Conservation (phyloP, 2,113 vertebrate species). For the Xiphorhynchus elegans region DNA sequence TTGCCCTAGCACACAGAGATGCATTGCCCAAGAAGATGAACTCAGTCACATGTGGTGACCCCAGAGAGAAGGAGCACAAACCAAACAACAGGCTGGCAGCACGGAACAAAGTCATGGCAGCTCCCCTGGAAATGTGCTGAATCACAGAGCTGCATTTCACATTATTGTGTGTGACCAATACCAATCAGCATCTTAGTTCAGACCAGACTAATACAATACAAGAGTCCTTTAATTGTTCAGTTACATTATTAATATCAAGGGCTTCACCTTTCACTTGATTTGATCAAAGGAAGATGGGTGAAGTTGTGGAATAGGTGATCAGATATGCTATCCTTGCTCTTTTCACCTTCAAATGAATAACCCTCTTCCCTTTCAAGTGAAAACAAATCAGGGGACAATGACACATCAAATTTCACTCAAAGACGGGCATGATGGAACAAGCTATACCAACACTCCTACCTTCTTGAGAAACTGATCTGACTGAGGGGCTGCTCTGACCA, state of each 20-base stretch:
- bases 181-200: background rate
- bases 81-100: background rate
- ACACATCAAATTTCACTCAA: background rate
- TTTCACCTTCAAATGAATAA: background rate
- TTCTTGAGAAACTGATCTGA: conserved; percentile 83
- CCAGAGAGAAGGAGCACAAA: background rate
- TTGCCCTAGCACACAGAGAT: background rate
- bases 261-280: background rate
- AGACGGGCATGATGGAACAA: background rate
- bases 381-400: background rate
- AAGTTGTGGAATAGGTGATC: background rate
- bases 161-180: background rate
- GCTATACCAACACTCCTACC: conserved; percentile 71
- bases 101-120: background rate
- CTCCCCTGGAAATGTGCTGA: background rate
- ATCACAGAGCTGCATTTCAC: background rate
- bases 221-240: background rate
- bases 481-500: conserved; percentile 76
- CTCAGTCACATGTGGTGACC: background rate
- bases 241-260: background rate
- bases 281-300: background rate
- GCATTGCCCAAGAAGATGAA: fast-evolving
- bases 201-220: background rate
- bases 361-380: background rate
- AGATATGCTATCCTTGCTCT: background rate